Conservation (phyloP, 2,113 vertebrate species). For the Scartelaos histophorus region DNA sequence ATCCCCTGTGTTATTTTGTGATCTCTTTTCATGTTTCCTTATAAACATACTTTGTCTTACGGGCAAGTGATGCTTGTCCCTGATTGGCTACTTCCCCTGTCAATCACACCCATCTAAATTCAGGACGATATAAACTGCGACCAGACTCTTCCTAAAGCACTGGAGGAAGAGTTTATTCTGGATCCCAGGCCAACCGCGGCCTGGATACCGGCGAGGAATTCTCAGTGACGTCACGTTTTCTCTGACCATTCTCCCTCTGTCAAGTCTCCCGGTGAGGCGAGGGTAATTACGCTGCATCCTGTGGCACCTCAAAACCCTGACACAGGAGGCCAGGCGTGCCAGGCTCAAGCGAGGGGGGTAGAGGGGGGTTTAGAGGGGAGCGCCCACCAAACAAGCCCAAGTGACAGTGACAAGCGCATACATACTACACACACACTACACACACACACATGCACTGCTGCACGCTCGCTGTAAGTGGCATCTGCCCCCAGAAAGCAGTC, state of each 20-base stretch:
- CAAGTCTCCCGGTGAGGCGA: slow-evolving; percentile 39
- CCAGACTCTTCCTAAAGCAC: no score
- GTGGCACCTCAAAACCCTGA: slow-evolving; percentile 69
- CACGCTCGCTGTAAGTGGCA: slow-evolving; percentile 65
- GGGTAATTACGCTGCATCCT: slow-evolving; percentile 73
- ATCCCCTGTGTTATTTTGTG: no score
- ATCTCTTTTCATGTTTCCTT: no score
- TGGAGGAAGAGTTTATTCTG: no score
- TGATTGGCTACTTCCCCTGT: no score
- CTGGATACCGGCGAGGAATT: neutral
- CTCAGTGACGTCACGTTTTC: neutral
- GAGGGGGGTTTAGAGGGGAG: slow-evolving; percentile 75
- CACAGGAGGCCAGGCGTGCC: slow-evolving; percentile 74
- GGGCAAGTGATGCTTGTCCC: no score
- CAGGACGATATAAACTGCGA: no score
- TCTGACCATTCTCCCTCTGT: neutral
- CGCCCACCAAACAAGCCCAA: slow-evolving; percentile 78
- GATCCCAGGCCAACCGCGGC: no score
- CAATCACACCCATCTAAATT: no score
- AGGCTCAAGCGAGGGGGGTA: slow-evolving; percentile 65
- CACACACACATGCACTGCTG: slow-evolving; percentile 35
- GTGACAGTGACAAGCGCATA: slow-evolving; percentile 80
- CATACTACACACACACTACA: slow-evolving; percentile 31
- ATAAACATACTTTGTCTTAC: no score
- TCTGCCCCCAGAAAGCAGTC: slow-evolving; percentile 69